Evolutionary conservation across 1,140 invertebrate genomes (phyloP).

Genomic region (Lamellibrachia luymesi): DNA sequence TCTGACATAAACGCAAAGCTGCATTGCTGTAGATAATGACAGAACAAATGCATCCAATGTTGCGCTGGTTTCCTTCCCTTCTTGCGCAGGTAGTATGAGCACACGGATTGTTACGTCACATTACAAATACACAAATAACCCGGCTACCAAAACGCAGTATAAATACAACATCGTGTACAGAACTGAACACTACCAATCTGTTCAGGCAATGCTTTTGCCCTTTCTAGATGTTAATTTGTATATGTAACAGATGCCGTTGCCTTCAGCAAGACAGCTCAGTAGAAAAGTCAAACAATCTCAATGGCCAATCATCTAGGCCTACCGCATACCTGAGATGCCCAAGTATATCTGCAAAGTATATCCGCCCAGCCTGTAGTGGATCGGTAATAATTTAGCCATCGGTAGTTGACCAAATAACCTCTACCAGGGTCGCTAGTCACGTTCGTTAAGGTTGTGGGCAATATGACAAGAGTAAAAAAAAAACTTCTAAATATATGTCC

Average conservation of each 20-base stretch:
- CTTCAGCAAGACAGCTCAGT: neutral
- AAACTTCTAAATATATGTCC: no score
- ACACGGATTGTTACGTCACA: neutral
- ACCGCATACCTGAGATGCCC: no score
- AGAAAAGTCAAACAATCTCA: no score
- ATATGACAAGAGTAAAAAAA: no score
- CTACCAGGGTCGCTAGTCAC: no score
- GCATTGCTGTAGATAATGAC: neutral
- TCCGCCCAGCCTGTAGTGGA: no score
- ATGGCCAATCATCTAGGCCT: no score
- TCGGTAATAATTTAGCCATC: no score
- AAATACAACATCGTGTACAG: neutral
- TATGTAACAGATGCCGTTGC: neutral
- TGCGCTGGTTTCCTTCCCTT: neutral
- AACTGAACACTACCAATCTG: neutral
- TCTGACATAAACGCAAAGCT: neutral
- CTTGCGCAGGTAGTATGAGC: neutral
- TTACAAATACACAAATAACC: neutral
- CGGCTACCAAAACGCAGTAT: neutral
- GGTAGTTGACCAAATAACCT: no score
- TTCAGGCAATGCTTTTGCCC: neutral
- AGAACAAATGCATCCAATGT: neutral
- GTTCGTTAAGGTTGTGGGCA: no score
- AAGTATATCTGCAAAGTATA: no score
- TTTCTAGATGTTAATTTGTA: neutral